These are phyloP conservation scores for Lerista edwardsae DNA, from an alignment of 2,797 vertebrate species.

Conservation along the genomic window DNA sequence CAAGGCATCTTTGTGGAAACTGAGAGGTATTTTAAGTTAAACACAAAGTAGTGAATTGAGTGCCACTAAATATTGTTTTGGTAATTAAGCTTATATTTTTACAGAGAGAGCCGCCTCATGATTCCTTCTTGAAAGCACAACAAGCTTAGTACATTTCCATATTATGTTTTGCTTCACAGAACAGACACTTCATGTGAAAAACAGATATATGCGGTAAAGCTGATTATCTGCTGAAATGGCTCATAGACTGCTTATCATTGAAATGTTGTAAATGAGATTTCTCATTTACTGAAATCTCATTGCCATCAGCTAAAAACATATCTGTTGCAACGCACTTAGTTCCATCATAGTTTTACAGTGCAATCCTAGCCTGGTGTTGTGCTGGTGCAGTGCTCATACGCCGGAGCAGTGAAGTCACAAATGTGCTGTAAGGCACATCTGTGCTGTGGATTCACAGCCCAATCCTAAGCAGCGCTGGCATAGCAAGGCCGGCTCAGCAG, in stretches of 20 bases:
- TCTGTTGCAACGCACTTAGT: conserved; percentile 38
- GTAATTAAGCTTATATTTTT: conserved; percentile 35
- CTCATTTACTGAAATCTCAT: conserved; percentile 58
- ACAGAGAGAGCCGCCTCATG: conserved; percentile 31
- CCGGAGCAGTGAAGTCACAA: too few species aligned
- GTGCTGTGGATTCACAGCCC: too few species aligned
- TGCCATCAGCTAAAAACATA: conserved; percentile 50
- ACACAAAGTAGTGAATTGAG: conserved; percentile 19
- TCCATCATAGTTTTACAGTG: conserved; percentile 1
- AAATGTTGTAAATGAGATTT: conserved; percentile 55
- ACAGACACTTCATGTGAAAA: conserved; percentile 55
- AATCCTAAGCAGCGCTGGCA: too few species aligned
- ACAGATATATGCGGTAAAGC: conserved; percentile 48
- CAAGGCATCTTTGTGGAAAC: conserved; percentile 21
- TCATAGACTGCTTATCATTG: conserved; percentile 47
- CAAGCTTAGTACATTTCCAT: conserved; percentile 42
- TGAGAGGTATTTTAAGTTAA: conserved; percentile 22
- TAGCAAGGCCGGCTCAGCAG: too few species aligned
- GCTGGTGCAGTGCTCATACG: too few species aligned
- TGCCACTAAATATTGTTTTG: conserved; percentile 36
- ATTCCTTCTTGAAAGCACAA: conserved; percentile 46
- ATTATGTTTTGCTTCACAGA: conserved; percentile 43
- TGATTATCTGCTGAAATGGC: conserved; percentile 57
- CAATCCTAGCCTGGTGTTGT: too few species aligned
- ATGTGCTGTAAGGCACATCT: too few species aligned